A percentile compares a stretch with the other conserved stretches of the same genome.
These are phyloP conservation scores for Varanus komodoensis DNA, from an alignment of 2,113 vertebrate genomes.

Conservation along the genomic window DNA sequence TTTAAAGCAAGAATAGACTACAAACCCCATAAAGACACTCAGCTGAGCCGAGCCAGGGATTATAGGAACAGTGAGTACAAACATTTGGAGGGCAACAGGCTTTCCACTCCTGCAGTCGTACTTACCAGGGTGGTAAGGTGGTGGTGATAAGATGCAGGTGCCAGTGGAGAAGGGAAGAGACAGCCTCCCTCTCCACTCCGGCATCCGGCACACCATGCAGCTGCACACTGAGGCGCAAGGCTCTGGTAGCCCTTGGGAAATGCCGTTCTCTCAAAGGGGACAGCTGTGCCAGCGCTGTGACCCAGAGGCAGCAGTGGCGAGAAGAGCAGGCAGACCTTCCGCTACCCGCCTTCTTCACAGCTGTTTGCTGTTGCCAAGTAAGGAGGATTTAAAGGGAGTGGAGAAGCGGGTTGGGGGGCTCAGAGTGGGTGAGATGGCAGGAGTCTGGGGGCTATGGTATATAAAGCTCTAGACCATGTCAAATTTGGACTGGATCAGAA, in stretches of 20 bases:
- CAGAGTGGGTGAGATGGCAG: neutral
- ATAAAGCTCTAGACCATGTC: neutral
- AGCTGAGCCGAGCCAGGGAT: too few relatives aligned
- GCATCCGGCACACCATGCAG: neutral
- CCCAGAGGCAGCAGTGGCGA: neutral
- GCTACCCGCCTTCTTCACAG: neutral
- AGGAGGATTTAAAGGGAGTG: neutral
- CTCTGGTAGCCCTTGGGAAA: neutral
- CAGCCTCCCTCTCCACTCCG: neutral
- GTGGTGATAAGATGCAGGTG: too few relatives aligned
- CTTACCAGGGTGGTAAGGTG: too few relatives aligned
- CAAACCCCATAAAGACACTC: too few relatives aligned
- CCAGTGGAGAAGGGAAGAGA: neutral
- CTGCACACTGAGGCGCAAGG: neutral
- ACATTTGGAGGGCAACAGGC: too few relatives aligned
- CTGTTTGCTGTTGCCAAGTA: neutral
- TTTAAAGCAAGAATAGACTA: neutral
- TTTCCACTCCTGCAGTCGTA: too few relatives aligned
- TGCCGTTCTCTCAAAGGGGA: neutral
- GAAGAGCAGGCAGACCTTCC: neutral
- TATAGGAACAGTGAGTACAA: too few relatives aligned
- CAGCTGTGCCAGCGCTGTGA: neutral
- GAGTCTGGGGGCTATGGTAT: neutral
- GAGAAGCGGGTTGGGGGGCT: neutral
- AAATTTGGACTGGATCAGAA: neutral